phyloP scores from a whole-genome alignment of 1,140 invertebrate genomes.

The Dendrolimus kikuchii region DNA sequence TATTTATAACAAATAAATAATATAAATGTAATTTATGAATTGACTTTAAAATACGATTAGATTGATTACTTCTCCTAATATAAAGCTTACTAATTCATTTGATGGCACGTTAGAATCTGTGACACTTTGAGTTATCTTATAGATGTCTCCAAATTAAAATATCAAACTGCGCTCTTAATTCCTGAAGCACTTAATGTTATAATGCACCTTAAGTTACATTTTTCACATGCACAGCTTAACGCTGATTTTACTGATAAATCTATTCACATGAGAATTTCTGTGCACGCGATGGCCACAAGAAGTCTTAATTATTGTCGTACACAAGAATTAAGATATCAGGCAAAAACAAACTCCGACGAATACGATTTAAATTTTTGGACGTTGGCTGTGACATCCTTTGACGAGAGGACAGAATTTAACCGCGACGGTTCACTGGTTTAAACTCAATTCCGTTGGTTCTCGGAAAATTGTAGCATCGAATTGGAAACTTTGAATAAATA shows the following conservation, averaged over 20 bases:
- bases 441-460: conserved; percentile 8
- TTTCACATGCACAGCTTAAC: conserved; percentile 24
- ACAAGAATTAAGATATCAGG: conserved; percentile 61
- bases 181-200: conserved; percentile 16
- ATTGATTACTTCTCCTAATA: conserved; percentile 32
- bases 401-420: conserved; percentile 7
- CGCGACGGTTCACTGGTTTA: not conserved
- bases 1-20: conserved; percentile 14
- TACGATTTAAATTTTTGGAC: conserved; percentile 55
- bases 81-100: conserved; percentile 36
- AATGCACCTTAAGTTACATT: conserved; percentile 33
- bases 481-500: conserved; percentile 15
- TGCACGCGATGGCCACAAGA: too few relatives aligned
- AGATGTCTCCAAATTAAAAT: not conserved
- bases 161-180: conserved; percentile 13
- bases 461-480: conserved; percentile 10
- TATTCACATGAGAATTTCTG: conserved; percentile 10
- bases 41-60: conserved; percentile 53
- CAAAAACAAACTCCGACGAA: conserved; percentile 46
- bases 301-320: conserved; percentile 53
- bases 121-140: conserved; percentile 7
- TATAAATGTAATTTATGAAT: conserved; percentile 17
- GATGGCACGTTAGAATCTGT: conserved; percentile 49
- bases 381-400: conserved; percentile 59
- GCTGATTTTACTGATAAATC: conserved; percentile 8